Conservation (phyloP, 2,113 vertebrate genomes). For the Poeciliopsis occidentalis region DNA sequence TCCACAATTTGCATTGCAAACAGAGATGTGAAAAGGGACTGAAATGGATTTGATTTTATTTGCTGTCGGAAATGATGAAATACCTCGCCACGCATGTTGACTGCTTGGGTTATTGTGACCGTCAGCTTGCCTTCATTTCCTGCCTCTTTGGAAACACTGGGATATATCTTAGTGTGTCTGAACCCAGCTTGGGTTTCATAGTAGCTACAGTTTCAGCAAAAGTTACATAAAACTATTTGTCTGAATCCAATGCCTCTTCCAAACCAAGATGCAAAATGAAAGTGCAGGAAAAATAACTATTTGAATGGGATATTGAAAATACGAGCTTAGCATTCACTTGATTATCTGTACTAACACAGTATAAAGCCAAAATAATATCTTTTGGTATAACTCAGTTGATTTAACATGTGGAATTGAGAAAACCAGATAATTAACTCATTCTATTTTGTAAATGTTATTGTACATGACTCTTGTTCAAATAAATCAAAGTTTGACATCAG, state of each 20-base stretch:
- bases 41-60: conserved; percentile 60
- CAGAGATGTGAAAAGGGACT: conserved; percentile 32
- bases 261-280: conserved; percentile 2
- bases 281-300: background rate
- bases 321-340: background rate
- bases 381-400: background rate
- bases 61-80: conserved; percentile 50
- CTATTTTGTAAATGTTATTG: conserved; percentile 1
- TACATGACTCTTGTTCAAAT: background rate
- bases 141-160: conserved; percentile 15
- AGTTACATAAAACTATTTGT: background rate
- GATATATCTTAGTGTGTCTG: conserved; percentile 21
- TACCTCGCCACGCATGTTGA: conserved; percentile 31
- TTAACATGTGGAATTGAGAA: background rate
- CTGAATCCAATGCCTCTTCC: background rate
- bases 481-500: background rate
- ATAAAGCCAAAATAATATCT: background rate
- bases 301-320: background rate
- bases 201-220: conserved; percentile 16
- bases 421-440: background rate
- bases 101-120: conserved; percentile 31
- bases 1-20: conserved; percentile 46
- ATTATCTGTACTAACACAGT: background rate
- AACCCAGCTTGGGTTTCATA: conserved; percentile 28
- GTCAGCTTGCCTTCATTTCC: conserved; percentile 30